Evolutionary conservation across 2,113 vertebrate genomes (phyloP).

Genomic region (Hippocampus guttulatus): DNA sequence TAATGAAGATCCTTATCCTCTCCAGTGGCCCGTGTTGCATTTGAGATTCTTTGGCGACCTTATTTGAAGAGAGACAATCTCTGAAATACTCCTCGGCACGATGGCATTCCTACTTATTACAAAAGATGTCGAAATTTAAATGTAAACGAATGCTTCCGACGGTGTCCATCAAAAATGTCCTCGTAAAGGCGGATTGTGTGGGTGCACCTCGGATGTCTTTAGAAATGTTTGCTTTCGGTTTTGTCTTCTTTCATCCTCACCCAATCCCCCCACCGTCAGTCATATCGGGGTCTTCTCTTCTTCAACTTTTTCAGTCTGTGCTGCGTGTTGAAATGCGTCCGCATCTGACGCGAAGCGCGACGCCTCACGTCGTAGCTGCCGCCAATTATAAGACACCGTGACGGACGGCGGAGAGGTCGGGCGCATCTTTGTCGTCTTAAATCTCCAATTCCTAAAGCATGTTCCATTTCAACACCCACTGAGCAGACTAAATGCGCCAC

Average conservation of each 20-base stretch:
- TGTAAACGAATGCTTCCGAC: neutral
- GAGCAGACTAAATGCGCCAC: slow-evolving; percentile 32
- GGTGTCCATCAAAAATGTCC: neutral
- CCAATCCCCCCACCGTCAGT: neutral
- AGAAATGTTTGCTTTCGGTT: neutral
- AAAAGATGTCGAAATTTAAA: too few relatives aligned
- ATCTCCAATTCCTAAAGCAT: neutral
- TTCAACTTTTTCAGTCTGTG: neutral
- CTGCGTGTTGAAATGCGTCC: slow-evolving; percentile 27
- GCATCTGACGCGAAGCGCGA: slow-evolving; percentile 34
- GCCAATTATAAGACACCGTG: slow-evolving; percentile 42
- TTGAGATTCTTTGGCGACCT: neutral
- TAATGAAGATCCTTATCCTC: neutral
- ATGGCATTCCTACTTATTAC: too few relatives aligned
- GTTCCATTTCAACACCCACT: slow-evolving; percentile 11
- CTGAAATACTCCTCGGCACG: neutral
- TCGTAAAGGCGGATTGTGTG: neutral
- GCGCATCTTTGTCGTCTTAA: neutral
- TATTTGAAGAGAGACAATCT: neutral
- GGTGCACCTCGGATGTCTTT: neutral
- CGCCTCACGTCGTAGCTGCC: slow-evolving; percentile 40
- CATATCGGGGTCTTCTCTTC: neutral
- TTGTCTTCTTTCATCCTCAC: neutral
- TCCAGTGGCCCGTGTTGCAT: neutral
- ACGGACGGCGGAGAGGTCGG: slow-evolving; percentile 31